Evolutionary conservation across 2,113 vertebrate genomes (phyloP).

Genomic region (Paracanthobrama guichenoti): DNA sequence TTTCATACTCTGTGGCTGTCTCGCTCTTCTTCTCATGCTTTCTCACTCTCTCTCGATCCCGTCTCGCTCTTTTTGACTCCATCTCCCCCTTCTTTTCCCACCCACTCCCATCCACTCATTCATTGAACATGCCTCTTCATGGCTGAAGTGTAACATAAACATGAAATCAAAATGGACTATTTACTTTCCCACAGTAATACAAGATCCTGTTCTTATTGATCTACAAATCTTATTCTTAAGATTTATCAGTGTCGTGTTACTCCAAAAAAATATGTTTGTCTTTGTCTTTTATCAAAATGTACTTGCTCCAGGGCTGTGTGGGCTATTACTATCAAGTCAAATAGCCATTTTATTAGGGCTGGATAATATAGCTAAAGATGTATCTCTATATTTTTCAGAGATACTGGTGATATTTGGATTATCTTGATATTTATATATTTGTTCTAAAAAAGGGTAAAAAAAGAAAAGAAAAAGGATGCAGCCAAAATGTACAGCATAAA

Average conservation of each 20-base stretch:
- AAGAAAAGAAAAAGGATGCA: too few species aligned
- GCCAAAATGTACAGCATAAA: not conserved
- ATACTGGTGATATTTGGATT: too few species aligned
- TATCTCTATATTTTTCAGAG: not conserved
- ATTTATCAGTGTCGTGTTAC: not conserved
- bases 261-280: not conserved
- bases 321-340: not conserved
- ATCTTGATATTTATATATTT: too few species aligned
- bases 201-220: too few species aligned
- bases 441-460: too few species aligned
- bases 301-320: not conserved
- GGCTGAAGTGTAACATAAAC: not conserved
- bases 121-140: slow-evolving; percentile 7
- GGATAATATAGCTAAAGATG: not conserved
- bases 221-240: not conserved
- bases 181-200: not conserved
- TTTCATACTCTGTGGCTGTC: slow-evolving; percentile 50
- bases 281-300: not conserved
- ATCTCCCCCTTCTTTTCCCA: slow-evolving; percentile 46
- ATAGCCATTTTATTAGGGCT: not conserved
- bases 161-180: not conserved
- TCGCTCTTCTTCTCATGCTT: slow-evolving; percentile 52
- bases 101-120: slow-evolving; percentile 24
- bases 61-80: slow-evolving; percentile 48
- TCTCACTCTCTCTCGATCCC: slow-evolving; percentile 39